Evolutionary conservation across 2,888 invertebrate genomes (phyloP), one percentile per base, ranked within the genome.

Genomic region (Uloborus plumipes): DNA sequence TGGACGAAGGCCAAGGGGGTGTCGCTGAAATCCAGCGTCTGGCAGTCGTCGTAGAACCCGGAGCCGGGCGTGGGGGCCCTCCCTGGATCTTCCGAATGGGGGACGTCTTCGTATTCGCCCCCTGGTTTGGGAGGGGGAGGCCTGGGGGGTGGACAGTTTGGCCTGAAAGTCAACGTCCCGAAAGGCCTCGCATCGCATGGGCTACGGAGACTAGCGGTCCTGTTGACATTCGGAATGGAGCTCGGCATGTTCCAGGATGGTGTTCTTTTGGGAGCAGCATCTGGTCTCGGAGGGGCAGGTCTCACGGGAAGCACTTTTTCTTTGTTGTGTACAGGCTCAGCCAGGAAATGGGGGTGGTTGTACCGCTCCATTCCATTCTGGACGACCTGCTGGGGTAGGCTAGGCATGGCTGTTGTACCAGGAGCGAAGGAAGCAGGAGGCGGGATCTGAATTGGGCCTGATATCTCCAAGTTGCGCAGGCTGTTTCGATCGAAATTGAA

Each of bases 161-260:
- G 95, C 53, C 95, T 61, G 93, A 95, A 94, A 0, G 94, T 94
- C 0, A 93, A 92, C 9, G 94, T 93, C 84, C 95, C 95, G 26
- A 94, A 91, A 0, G 95, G 95, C 70, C 96, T 90, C 18, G 18
- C 51, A 20, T 47, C 50, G n/a, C 62, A 20, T 1, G 73, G 73
- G 22, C 55, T 74, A 71, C 84, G 55, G 15, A 80, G 62, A 39
- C 79, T 84, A 6, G 79, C 50, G 26, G 79, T 66, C 20, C 75
- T 49, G 11, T 55, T 15, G 55, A 80, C n/a, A 16, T 31, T 67
- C 15, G 78, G 49, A 39, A 65, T 59, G 14, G 70, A 15, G n/a
- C 65, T 50, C 11, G 76, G 18, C 26, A 67, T 50, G 3, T 72
- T 67, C 76, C 76, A 72, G 15, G 84, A 84, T 0, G 76, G 76